A percentile compares a stretch with the other conserved stretches of the same genome.
Conservation (phyloP, 53 echinoderm and acorn worm species). For the Holothuria leucospilota region DNA sequence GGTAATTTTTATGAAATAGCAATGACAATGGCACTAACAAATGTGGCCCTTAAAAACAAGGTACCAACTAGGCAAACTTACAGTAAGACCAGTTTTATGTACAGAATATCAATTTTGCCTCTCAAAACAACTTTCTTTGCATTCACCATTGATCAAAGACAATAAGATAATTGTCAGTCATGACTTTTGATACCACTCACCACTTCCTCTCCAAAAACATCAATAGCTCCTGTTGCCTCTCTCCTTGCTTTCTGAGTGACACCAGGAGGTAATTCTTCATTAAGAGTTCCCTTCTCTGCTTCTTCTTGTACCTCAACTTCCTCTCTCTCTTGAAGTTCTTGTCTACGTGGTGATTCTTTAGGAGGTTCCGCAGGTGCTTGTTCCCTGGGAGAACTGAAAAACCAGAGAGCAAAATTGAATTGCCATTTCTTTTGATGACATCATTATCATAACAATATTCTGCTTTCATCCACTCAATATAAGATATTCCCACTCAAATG, state of each 20-base stretch:
- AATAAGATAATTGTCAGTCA: too few relatives aligned
- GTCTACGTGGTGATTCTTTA: constrained; percentile 57
- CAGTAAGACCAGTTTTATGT: too few relatives aligned
- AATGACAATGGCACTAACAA: too few relatives aligned
- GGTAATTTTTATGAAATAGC: too few relatives aligned
- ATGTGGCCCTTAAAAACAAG: too few relatives aligned
- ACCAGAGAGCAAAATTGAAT: constrained; percentile 1
- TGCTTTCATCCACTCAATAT: too few relatives aligned
- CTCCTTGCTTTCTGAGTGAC: constrained; percentile 55
- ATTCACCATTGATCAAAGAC: too few relatives aligned
- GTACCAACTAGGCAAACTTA: too few relatives aligned
- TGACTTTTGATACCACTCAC: constrained; percentile 48
- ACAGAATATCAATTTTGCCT: too few relatives aligned
- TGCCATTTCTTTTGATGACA: not conserved
- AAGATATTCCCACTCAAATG: too few relatives aligned
- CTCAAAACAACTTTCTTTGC: too few relatives aligned
- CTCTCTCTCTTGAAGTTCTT: constrained; percentile 47
- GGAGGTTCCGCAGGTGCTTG: constrained; percentile 1
- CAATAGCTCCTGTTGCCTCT: constrained; percentile 77
- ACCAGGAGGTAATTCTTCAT: constrained; percentile 39
- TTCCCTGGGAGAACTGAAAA: constrained; percentile 64
- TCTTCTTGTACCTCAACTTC: constrained; percentile 43
- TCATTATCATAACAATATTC: not conserved
- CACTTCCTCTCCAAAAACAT: constrained; percentile 82
- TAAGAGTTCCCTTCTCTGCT: constrained; percentile 46